phyloP scores from a whole-genome alignment of 2,113 vertebrate genomes.

The Daboia siamensis region DNA sequence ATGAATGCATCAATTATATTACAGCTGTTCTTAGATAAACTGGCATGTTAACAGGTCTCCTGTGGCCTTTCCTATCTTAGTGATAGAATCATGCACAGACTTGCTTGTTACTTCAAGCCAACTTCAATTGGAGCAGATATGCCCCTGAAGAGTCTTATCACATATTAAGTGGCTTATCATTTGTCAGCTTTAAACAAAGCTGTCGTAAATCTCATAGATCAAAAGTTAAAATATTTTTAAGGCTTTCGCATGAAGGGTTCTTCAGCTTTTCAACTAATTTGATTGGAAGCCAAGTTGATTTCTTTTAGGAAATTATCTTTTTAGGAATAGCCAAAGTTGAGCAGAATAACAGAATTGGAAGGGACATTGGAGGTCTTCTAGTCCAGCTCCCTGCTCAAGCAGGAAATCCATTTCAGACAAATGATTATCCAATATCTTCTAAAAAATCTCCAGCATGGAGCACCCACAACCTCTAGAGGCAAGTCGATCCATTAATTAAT shows the following conservation, averaged over 20 bases:
- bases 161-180: slow-evolving; percentile 15
- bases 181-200: slow-evolving; percentile 13
- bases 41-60: slow-evolving; percentile 15
- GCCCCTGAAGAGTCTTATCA: slow-evolving; percentile 9
- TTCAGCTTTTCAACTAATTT: neutral
- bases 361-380: neutral
- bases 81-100: neutral
- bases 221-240: neutral
- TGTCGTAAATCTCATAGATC: slow-evolving; percentile 8
- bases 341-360: neutral
- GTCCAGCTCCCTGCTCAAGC: neutral
- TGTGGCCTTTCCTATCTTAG: slow-evolving; percentile 4
- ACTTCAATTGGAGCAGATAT: slow-evolving; percentile 2
- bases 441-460: neutral
- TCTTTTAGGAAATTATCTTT: neutral
- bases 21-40: slow-evolving; percentile 33
- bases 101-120: slow-evolving; percentile 5
- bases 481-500: neutral
- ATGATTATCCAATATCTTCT: neutral
- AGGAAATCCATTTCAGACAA: neutral
- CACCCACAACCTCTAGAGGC: neutral
- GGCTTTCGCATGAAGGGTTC: neutral
- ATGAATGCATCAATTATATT: slow-evolving; percentile 29
- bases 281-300: neutral
- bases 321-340: neutral